Base-by-base conservation (phyloP, 2,888 invertebrate genomes). In the Cheiracanthium punctorium region DNA sequence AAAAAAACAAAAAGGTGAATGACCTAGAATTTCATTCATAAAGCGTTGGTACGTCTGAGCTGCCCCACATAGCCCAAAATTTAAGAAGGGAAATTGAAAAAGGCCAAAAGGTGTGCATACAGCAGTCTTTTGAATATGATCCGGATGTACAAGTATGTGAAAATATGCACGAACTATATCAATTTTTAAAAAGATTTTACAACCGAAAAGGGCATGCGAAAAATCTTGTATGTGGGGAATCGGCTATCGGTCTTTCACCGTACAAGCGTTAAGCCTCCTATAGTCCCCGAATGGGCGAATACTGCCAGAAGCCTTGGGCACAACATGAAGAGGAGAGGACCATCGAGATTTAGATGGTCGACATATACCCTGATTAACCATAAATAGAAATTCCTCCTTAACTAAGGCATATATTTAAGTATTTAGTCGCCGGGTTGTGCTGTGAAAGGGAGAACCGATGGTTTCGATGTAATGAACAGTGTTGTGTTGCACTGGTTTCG, bases 261-360 rank as follows among this genome's bases (percentile, higher is more conserved):
- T 64, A 10, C 28, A 24, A 1, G 29, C 24, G 24, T 64, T 24
- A 0, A 91, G 88, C 0, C 43, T 29, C 0, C 91, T 86, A 82
- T 92, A 92, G 88, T 90, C 91, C 7, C 92, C 92, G 75, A 91
- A 92, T 28, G 76, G 67, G 14, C 84, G 41, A 64, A 64, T n/a
- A 8, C 5, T 64, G 2, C 5, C 4, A 14, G 4, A 1, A 4
- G 20, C 1, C 17, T 67, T 30, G 4, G 7, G 67, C n/a, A 29
- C 67, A 30, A 12, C 67, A 30, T 67, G 67, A 4, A 67, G 17
- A 30, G 67, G 67, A 12, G 29, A 30, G 29, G 67, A 67, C 89
- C 89, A 90, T 88, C 91, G 90, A 72, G n/a, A n/a, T n/a, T n/a
- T n/a, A n/a, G n/a, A n/a, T n/a, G n/a, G n/a, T n/a, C n/a, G n/a